Base-by-base conservation (phyloP, 2,888 invertebrate species). In the Euzetes globulus region DNA sequence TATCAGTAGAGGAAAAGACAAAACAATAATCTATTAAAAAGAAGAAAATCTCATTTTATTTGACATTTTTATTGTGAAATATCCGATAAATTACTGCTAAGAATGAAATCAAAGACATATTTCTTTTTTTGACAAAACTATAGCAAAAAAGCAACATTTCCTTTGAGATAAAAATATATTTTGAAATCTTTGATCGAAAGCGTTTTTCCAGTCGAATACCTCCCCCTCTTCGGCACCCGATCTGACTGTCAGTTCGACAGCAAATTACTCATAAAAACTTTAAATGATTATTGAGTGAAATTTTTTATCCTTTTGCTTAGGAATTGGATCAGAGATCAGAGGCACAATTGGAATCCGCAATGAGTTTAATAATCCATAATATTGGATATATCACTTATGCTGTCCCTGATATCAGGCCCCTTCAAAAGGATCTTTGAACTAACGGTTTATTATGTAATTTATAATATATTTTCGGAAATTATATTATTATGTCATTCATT, bases 321-420 rank as follows among this genome's bases (percentile, higher is more conserved):
- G 41, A 41, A 41, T 41, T 41, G 41, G 41, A 9, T 52, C 52
- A 52, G 60, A 60, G 60, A 29, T 60, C 60, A 60, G 41, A 22
- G 13, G 41, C 68, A 68, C 68, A 68, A 45, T 68, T 41, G 45
- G 68, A 68, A 68, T 68, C 37, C n/a, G 37, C 68, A 41, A 68
- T 68, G 68, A 68, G 68, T 68, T 68, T 41, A 68, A 68, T 68
- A 68, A 37, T 68, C 68, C 68, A 19, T 68, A 68, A 68, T 68
- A 68, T 68, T 68, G 45, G 68, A 41, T 68, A 68, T 29, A 19
- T 19, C 9, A 9, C 41, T 41, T 41, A 41, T 41, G 41, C 11
- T 41, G 41, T 41, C n/a, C n/a, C n/a, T 55, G 33, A 33, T 33
- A 33, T 33, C 17, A 33, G 33, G 2, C 29, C 33, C 3, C 19